These are phyloP conservation scores for Chaetops frenatus DNA, from an alignment of 2,113 vertebrate genomes.

Conservation along the genomic window DNA sequence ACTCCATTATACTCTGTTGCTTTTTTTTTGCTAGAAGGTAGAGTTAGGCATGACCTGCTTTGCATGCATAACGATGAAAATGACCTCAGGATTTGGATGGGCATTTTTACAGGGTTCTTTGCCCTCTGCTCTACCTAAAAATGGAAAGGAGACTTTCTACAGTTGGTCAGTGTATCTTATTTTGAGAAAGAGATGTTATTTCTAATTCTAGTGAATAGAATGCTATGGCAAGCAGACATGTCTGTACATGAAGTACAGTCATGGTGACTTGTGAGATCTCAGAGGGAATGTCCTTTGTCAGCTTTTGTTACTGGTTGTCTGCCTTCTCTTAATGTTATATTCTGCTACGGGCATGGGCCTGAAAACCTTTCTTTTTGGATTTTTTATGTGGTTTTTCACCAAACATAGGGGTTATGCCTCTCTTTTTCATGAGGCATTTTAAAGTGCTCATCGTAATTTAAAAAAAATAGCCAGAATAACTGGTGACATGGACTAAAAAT, in stretches of 20 bases:
- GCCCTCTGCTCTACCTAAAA: neutral
- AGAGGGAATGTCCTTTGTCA: neutral
- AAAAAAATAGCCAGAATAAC: neutral
- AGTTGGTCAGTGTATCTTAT: neutral
- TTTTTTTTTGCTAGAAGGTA: neutral
- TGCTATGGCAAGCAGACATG: neutral
- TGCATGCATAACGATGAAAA: neutral
- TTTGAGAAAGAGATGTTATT: neutral
- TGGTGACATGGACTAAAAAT: neutral
- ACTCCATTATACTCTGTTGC: neutral
- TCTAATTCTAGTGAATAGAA: neutral
- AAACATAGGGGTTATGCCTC: neutral
- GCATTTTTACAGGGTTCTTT: neutral
- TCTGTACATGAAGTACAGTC: neutral
- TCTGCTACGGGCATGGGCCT: neutral
- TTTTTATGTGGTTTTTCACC: neutral
- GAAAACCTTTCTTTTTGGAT: neutral
- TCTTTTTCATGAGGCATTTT: neutral
- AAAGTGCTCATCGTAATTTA: rapidly evolving
- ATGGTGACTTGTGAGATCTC: neutral
- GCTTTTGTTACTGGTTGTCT: neutral
- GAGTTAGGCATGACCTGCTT: neutral
- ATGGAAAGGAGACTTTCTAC: neutral
- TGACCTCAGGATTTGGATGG: neutral
- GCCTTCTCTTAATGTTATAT: neutral